Evolutionary conservation across 2,113 vertebrate genomes (phyloP), one percentile per base, ranked within the genome.

Genomic region (Hoplias malabaricus): DNA sequence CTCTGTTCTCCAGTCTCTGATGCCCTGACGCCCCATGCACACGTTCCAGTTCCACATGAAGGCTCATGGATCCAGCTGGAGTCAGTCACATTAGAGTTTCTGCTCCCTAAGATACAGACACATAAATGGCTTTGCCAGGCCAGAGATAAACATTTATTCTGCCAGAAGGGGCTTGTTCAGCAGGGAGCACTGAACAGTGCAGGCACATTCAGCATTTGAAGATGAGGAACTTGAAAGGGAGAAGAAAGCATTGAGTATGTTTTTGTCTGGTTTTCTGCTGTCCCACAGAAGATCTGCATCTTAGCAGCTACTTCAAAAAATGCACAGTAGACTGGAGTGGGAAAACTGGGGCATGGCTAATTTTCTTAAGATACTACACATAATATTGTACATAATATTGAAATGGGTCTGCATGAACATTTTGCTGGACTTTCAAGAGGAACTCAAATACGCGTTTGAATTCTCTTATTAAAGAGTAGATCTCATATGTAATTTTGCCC

Each of bases 71-170:
- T 74, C 81, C 89, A 85, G 87, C 87, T 87, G 87, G 77, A 69
- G 73, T 78, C 73, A 42, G 56, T 92, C 85, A 81, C 16, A 2
- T 68, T 67, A 78, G 50, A 82, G 84, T 86, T 89, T 88, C 66
- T 69, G 82, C 13, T 76, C 43, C 66, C 70, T 75, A 13, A 78
- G 82, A 84, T 66, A 75, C 16, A 23, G 53, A 67, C 62, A 83
- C 82, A 84, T 84, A 83, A 82, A 87, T 29, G 25, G 12, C 71
- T 86, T 82, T 84, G 73, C 74, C 43, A 68, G 57, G 82, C 80
- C 27, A 80, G 78, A 86, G 81, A 87, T 86, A 87, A 90, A 90
- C 88, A 90, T 90, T 88, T 86, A 84, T 85, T 88, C 87, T 88
- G 83, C 81, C 78, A 42, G 34, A 77, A 88, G 77, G 80, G 65